Base-by-base conservation (phyloP, 2,797 vertebrate genomes). In the Melanogrammus aeglefinus region DNA sequence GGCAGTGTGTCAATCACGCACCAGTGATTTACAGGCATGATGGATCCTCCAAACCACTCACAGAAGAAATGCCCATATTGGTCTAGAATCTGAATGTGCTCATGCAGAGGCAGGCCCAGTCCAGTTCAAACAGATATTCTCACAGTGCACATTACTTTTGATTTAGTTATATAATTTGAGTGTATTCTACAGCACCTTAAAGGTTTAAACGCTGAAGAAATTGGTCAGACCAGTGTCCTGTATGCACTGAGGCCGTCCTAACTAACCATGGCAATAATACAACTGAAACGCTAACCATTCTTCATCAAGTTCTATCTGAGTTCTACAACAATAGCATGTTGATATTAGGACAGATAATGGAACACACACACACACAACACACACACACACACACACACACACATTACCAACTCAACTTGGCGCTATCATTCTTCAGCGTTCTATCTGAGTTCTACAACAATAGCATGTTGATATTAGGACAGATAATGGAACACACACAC, bases 351-450 rank as follows among this genome's bases (percentile, higher is more conserved):
- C 12, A 71, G 24, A 4, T 16, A 16, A 72, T 72, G 70, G 70
- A 35, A 35, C 27, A 72, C 8, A 24, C n/a, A 27, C 21, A 70
- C 1, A 75, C 39, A 72, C 76, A 51, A 4, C n/a, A n/a, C n/a
- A n/a, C n/a, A n/a, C n/a, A n/a, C n/a, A n/a, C n/a, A 72, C 1
- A 70, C 63, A 71, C 75, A 47, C 5, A 72, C 1, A n/a, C 29
- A 78, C 72, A 72, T 1, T 0, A 75, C 12, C 77, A 6, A 69
- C 85, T 90, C 77, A n/a, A 93, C 92, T 98, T 99, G 27, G 96
- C 96, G 2, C n/a, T n/a, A n/a, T n/a, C n/a, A n/a, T n/a, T n/a
- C n/a, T n/a, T n/a, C n/a, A n/a, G n/a, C n/a, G n/a, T n/a, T n/a
- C n/a, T n/a, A n/a, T n/a, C n/a, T n/a, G n/a, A n/a, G 44, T n/a